phyloP scores from a whole-genome alignment of 2,113 vertebrate species.

The Psittacara wagleri region DNA sequence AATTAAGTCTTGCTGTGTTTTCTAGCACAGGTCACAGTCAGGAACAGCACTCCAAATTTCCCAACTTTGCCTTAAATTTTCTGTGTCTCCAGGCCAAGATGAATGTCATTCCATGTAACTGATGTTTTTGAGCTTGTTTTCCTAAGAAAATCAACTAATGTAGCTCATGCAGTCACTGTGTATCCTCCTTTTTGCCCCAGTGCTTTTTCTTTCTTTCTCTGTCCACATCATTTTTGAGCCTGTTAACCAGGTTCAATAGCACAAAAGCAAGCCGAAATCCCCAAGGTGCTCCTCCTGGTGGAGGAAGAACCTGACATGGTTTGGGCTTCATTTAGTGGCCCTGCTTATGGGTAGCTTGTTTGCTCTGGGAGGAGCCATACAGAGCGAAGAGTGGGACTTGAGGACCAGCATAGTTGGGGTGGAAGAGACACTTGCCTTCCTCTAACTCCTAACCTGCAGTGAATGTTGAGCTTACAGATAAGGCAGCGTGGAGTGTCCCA shows the following conservation, averaged over 20 bases:
- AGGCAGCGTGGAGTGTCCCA: rapidly evolving
- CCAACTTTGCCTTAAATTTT: not conserved
- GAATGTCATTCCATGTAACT: not conserved
- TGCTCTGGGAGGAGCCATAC: not conserved
- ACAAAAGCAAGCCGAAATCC: not conserved
- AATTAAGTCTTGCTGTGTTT: not conserved
- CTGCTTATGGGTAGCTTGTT: not conserved
- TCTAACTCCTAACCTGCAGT: not conserved
- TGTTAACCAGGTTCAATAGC: not conserved
- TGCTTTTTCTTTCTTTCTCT: not conserved
- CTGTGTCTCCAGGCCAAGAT: not conserved
- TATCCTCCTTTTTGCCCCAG: not conserved
- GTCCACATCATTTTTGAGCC: not conserved
- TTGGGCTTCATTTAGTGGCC: not conserved
- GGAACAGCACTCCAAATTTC: not conserved
- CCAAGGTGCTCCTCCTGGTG: not conserved
- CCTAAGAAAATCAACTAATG: not conserved
- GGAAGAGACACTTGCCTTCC: not conserved
- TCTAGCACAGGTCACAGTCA: not conserved
- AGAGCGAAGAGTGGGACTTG: not conserved
- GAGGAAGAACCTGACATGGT: not conserved
- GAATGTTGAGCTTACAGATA: not conserved
- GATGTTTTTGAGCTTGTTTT: not conserved
- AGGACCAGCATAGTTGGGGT: not conserved
- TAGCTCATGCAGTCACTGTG: not conserved